These are phyloP conservation scores for Pagrus major DNA, from an alignment of 2,113 vertebrate species.

Conservation along the genomic window DNA sequence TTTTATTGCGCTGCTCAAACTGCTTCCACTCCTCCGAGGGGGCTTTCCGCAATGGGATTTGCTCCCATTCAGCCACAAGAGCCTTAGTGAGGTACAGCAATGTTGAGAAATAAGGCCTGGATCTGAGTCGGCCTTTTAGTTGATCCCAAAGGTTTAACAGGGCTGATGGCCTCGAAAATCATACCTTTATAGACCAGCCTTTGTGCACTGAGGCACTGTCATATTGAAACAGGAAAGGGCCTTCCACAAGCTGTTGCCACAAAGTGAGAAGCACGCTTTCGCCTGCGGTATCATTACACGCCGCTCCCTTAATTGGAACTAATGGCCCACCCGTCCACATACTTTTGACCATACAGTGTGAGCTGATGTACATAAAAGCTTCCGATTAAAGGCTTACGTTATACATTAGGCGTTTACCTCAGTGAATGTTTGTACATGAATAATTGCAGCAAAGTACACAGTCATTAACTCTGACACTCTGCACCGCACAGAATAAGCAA, in stretches of 20 bases:
- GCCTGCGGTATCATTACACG: neutral
- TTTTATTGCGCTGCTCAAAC: neutral
- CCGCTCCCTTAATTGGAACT: neutral
- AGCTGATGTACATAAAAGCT: constrained; percentile 2
- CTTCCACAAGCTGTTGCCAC: no score
- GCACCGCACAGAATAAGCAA: constrained; percentile 33
- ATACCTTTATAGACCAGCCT: neutral
- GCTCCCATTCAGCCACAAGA: constrained; percentile 40
- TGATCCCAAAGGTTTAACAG: neutral
- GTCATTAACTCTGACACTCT: constrained; percentile 55
- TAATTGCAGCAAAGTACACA: constrained; percentile 58
- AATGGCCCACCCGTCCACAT: neutral
- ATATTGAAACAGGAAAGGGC: neutral
- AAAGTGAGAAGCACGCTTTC: neutral
- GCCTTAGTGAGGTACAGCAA: constrained; percentile 34
- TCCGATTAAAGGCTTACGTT: neutral
- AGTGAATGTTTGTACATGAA: constrained; percentile 24
- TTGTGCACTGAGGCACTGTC: neutral
- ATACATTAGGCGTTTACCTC: constrained; percentile 6
- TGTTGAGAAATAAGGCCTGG: constrained; percentile 18
- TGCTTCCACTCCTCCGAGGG: neutral
- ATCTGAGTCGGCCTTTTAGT: neutral
- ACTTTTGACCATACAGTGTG: neutral
- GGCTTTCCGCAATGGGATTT: constrained; percentile 36
- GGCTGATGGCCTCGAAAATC: neutral